These are phyloP conservation scores for Rhabdophis nuchalis DNA, from an alignment of 2,797 vertebrate species.

Conservation along the genomic window DNA sequence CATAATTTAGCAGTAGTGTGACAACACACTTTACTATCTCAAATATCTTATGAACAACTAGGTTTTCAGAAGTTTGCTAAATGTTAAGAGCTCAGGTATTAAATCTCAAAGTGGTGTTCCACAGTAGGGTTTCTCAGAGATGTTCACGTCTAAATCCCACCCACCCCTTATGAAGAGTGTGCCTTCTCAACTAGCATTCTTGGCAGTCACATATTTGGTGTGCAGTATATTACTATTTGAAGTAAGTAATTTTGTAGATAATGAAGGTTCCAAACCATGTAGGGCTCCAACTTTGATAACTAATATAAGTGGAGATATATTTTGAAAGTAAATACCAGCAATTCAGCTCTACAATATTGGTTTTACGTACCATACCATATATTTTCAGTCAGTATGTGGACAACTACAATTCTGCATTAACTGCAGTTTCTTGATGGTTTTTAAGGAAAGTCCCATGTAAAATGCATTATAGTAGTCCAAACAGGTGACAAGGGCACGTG, in stretches of 20 bases:
- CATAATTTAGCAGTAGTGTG: background rate
- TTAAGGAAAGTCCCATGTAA: background rate
- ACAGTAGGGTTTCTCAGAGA: background rate
- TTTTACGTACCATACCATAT: background rate
- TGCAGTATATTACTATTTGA: background rate
- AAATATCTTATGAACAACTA: background rate
- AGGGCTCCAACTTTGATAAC: background rate
- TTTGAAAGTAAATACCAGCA: background rate
- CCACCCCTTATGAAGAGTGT: background rate
- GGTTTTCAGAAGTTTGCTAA: background rate
- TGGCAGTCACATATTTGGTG: background rate
- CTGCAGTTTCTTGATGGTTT: background rate
- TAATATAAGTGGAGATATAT: background rate
- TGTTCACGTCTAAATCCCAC: background rate
- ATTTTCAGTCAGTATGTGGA: background rate
- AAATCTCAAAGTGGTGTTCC: background rate
- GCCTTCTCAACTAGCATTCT: background rate
- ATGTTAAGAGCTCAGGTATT: background rate
- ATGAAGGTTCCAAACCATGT: background rate
- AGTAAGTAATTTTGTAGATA: background rate
- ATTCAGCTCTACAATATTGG: background rate
- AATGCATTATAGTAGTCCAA: background rate
- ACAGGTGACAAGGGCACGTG: background rate
- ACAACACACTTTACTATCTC: background rate
- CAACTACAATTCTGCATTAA: background rate